A percentile compares a stretch with the other conserved stretches of the same genome.
phyloP scores from a whole-genome alignment of 1,140 invertebrate genomes.

The Dinoponera quadriceps region DNA sequence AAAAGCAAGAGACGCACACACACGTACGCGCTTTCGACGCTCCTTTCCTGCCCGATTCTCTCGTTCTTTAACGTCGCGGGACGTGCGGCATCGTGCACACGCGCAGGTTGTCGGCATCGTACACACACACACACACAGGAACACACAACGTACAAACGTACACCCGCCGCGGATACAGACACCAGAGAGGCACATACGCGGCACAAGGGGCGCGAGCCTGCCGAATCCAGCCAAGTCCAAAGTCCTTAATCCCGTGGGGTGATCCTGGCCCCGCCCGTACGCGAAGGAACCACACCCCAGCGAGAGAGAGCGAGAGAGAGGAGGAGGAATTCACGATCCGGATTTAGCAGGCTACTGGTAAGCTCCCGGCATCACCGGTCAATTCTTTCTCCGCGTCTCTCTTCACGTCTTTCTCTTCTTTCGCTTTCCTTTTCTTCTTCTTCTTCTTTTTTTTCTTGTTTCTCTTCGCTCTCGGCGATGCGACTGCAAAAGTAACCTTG shows the following conservation, averaged over 20 bases:
- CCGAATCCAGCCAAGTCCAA: constrained; percentile 75
- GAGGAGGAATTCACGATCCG: constrained; percentile 69
- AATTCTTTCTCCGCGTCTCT: constrained; percentile 8
- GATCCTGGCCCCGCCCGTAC: constrained; percentile 78
- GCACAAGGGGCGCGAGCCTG: constrained; percentile 42
- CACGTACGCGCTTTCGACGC: not conserved
- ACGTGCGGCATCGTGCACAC: not conserved
- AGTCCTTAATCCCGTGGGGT: constrained; percentile 80
- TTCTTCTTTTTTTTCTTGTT: not conserved
- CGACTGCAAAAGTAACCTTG: constrained; percentile 48
- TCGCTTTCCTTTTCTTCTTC: not conserved
- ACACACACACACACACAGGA: constrained; percentile 9
- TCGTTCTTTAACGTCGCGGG: constrained; percentile 4
- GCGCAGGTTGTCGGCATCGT: not conserved
- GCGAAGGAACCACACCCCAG: constrained; percentile 80
- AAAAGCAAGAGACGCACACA: not conserved
- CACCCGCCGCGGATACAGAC: constrained; percentile 14
- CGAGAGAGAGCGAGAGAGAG: constrained; percentile 64
- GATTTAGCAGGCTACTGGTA: constrained; percentile 75
- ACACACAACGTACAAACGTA: constrained; percentile 16
- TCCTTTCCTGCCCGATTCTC: not conserved
- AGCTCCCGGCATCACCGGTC: constrained; percentile 60
- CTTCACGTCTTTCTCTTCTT: not conserved
- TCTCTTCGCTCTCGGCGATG: not conserved
- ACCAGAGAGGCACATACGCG: constrained; percentile 13